These are phyloP conservation scores for Nibea albiflora DNA, from an alignment of 2,113 vertebrate species.

Conservation along the genomic window DNA sequence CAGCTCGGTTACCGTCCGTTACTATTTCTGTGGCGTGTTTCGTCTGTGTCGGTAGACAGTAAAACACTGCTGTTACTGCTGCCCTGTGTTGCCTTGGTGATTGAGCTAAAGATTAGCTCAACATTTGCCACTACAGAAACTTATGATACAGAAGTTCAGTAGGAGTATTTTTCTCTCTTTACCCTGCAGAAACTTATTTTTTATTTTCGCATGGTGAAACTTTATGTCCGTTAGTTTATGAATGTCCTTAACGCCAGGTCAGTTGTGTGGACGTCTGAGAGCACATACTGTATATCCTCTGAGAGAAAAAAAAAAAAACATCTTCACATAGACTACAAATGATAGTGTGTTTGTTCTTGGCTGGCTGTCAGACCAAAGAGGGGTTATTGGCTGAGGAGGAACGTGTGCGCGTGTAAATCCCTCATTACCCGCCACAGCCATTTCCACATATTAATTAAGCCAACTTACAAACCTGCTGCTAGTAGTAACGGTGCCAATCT, in stretches of 20 bases:
- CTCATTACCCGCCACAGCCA: slow-evolving; percentile 61
- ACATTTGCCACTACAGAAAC: slow-evolving; percentile 30
- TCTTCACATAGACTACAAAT: slow-evolving; percentile 33
- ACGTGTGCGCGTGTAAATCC: slow-evolving; percentile 68
- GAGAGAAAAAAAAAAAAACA: slow-evolving; percentile 14
- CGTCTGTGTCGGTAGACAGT: slow-evolving; percentile 9
- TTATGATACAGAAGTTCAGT: slow-evolving; percentile 1
- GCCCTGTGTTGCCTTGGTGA: slow-evolving; percentile 70
- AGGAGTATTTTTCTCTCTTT: neutral
- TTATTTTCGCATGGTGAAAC: neutral
- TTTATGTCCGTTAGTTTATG: neutral
- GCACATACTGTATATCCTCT: neutral
- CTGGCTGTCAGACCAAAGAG: slow-evolving; percentile 62
- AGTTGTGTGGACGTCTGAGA: neutral
- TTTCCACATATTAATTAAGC: slow-evolving; percentile 81
- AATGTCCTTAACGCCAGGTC: slow-evolving; percentile 1
- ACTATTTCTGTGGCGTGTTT: slow-evolving; percentile 20
- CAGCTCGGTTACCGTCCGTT: slow-evolving; percentile 11
- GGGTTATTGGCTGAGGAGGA: slow-evolving; percentile 66
- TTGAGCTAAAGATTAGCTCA: slow-evolving; percentile 42
- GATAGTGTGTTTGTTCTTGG: slow-evolving; percentile 59
- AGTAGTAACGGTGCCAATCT: slow-evolving; percentile 76
- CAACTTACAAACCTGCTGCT: slow-evolving; percentile 76
- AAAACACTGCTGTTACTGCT: slow-evolving; percentile 7
- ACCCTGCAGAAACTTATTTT: slow-evolving; percentile 5